These are phyloP conservation scores for Anarrhichthys ocellatus DNA, from an alignment of 2,113 vertebrate genomes.

Conservation along the genomic window DNA sequence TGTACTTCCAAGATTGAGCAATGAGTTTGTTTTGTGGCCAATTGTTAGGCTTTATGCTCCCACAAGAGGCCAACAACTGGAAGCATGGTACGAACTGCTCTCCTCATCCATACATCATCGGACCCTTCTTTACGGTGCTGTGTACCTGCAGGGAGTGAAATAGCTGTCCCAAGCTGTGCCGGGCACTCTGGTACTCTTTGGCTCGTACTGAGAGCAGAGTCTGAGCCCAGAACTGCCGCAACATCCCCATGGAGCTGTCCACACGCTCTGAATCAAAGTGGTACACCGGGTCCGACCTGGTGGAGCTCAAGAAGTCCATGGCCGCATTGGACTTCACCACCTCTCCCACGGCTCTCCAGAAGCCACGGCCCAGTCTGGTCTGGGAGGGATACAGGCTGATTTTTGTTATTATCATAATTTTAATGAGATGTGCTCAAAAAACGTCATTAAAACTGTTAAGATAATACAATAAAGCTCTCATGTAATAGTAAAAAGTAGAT, in stretches of 20 bases:
- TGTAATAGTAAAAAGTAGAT: not conserved
- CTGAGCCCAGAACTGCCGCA: slow-evolving; percentile 80
- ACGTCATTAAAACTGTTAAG: not conserved
- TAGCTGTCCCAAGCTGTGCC: slow-evolving; percentile 83
- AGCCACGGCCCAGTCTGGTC: slow-evolving; percentile 79
- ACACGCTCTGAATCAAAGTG: slow-evolving; percentile 89
- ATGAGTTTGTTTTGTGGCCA: not conserved
- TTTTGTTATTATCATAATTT: not conserved
- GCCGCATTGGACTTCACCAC: slow-evolving; percentile 86
- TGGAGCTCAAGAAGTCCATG: slow-evolving; percentile 86
- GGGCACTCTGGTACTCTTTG: slow-evolving; percentile 83
- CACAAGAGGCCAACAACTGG: not conserved
- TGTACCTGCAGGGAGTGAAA: slow-evolving; percentile 89
- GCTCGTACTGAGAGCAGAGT: slow-evolving; percentile 75
- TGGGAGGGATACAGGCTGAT: slow-evolving; percentile 51
- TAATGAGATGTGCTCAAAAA: not conserved
- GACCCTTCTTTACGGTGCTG: not conserved
- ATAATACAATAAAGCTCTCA: not conserved
- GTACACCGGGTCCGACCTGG: slow-evolving; percentile 83
- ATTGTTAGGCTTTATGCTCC: not conserved
- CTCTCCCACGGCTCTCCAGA: slow-evolving; percentile 86
- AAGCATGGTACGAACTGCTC: not conserved
- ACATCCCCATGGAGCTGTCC: slow-evolving; percentile 64
- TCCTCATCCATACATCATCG: not conserved
- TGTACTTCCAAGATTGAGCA: not conserved